Percentiles rank a stretch among this genome's conserved stretches.
phyloP scores from a whole-genome alignment of 92 coral and sea anemone species.

The Epizoanthus rinbou region DNA sequence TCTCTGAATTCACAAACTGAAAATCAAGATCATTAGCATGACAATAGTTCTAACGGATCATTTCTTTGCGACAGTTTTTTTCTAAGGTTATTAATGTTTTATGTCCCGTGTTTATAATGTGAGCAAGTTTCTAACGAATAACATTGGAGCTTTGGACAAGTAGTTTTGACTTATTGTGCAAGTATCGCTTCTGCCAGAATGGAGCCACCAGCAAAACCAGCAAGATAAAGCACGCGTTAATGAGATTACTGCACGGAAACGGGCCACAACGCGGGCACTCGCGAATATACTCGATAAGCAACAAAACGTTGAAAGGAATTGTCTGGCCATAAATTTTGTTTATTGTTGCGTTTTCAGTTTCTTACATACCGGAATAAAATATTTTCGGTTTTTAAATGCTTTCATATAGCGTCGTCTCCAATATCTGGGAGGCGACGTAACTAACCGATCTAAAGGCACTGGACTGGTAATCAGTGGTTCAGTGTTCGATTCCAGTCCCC shows the following conservation, averaged over 20 bases:
- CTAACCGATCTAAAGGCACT: too few species aligned
- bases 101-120: conserved; percentile 1
- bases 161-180: background rate
- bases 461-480: too few species aligned
- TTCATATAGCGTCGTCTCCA: too few species aligned
- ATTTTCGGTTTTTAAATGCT: too few species aligned
- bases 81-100: conserved; percentile 5
- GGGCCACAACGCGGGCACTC: too few species aligned
- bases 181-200: conserved; percentile 2
- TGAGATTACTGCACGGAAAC: background rate
- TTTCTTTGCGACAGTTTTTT: background rate
- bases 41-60: background rate
- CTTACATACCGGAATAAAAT: too few species aligned
- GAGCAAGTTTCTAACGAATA: background rate
- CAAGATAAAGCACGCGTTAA: background rate
- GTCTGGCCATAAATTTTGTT: too few species aligned
- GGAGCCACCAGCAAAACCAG: conserved; percentile 27
- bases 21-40: background rate
- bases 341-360: too few species aligned
- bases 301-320: too few species aligned
- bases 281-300: too few species aligned
- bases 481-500: too few species aligned
- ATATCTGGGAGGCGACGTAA: too few species aligned
- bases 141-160: conserved; percentile 17
- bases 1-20: background rate